phyloP scores from a whole-genome alignment of 2,113 vertebrate genomes.

The Paracyprichromis sp. region DNA sequence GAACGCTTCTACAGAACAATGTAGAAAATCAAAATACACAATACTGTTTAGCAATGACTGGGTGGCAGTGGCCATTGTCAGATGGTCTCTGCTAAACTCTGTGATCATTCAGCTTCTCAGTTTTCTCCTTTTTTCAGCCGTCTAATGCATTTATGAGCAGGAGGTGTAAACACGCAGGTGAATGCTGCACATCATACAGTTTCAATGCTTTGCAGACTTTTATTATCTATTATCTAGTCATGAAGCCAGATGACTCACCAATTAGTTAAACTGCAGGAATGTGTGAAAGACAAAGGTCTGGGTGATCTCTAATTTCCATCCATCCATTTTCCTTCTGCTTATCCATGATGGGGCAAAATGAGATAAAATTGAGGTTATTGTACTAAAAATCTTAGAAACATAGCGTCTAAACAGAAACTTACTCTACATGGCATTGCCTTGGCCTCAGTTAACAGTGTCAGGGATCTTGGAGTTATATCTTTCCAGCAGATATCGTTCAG shows the following conservation, averaged over 20 bases:
- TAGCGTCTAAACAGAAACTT: background rate
- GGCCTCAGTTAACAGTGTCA: background rate
- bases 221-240: background rate
- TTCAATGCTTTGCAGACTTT: background rate
- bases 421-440: background rate
- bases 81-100: background rate
- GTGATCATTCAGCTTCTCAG: background rate
- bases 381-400: background rate
- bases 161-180: background rate
- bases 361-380: background rate
- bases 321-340: fast-evolving
- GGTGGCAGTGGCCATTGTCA: background rate
- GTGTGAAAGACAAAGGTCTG: background rate
- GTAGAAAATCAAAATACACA: background rate
- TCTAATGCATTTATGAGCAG: background rate
- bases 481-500: background rate
- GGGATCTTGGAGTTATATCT: background rate
- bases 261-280: background rate
- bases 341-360: fast-evolving
- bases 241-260: background rate
- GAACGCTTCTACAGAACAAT: background rate
- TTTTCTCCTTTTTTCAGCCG: background rate
- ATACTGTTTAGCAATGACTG: background rate
- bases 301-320: background rate
- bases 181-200: fast-evolving